phyloP scores from a whole-genome alignment of 2,113 vertebrate genomes.

The Triplophysa siluroides region DNA sequence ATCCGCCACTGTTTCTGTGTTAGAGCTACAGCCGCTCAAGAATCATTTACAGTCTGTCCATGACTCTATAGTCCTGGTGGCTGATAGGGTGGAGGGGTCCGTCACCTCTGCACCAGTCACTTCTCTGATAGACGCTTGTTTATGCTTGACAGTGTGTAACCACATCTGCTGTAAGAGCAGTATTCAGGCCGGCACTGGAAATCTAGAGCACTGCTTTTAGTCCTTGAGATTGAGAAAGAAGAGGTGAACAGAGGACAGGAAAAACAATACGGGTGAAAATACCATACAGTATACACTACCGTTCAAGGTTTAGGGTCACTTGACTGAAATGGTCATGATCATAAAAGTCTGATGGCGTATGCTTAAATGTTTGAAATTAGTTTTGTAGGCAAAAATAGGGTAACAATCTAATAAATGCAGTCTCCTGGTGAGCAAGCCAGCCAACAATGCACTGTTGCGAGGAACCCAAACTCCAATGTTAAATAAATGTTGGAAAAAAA shows the following conservation, averaged over 20 bases:
- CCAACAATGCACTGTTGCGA: no score
- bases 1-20: conserved; percentile 50
- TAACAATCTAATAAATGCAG: no score
- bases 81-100: conserved; percentile 19
- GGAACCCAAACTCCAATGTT: no score
- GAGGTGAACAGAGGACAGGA: neutral
- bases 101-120: conserved; percentile 20
- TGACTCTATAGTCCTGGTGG: neutral
- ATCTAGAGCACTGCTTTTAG: conserved; percentile 13
- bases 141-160: conserved; percentile 23
- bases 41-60: conserved; percentile 12
- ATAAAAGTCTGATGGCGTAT: no score
- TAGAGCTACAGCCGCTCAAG: conserved; percentile 55
- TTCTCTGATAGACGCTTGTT: conserved; percentile 23
- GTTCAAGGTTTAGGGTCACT: no score
- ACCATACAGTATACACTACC: neutral
- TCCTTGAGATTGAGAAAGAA: conserved; percentile 5
- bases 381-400: no score
- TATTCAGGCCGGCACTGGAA: neutral
- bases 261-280: neutral
- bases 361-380: no score
- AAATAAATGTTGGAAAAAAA: no score
- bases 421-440: no score
- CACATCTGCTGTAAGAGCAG: conserved; percentile 23
- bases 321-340: no score